Conservation (phyloP, 2,113 vertebrate genomes). For the Morone saxatilis region DNA sequence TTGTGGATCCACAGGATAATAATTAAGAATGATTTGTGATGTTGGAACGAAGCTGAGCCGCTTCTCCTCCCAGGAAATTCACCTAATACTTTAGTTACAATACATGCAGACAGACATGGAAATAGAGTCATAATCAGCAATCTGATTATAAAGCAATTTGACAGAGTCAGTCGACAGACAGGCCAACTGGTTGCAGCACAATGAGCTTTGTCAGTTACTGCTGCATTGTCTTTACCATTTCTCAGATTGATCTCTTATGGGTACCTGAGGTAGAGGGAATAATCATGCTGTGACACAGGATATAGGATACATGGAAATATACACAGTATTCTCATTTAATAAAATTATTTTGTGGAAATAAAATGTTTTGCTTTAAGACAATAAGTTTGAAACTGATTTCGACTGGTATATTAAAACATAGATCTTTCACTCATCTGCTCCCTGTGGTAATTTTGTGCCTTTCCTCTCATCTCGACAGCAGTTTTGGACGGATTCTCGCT, state of each 20-base stretch:
- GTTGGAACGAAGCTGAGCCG: constrained; percentile 60
- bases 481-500: background rate
- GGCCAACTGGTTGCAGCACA: background rate
- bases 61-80: constrained; percentile 52
- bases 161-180: constrained; percentile 11
- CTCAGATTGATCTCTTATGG: background rate
- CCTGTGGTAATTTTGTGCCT: background rate
- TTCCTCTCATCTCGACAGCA: background rate
- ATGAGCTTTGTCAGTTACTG: background rate
- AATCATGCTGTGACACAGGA: background rate
- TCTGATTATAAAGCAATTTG: constrained; percentile 18
- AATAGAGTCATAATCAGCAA: constrained; percentile 34
- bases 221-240: background rate
- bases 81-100: constrained; percentile 40
- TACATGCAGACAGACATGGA: constrained; percentile 28
- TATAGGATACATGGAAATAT: background rate
- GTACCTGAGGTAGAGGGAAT: background rate
- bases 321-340: background rate
- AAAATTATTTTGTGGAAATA: background rate
- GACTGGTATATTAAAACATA: background rate
- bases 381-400: background rate
- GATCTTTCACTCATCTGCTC: background rate
- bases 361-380: background rate
- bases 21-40: constrained; percentile 85
- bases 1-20: constrained; percentile 80